A percentile compares a stretch with the other conserved stretches of the same genome.
Evolutionary conservation across 2,113 vertebrate genomes (phyloP).

Genomic region (Elgaria multicarinata): DNA sequence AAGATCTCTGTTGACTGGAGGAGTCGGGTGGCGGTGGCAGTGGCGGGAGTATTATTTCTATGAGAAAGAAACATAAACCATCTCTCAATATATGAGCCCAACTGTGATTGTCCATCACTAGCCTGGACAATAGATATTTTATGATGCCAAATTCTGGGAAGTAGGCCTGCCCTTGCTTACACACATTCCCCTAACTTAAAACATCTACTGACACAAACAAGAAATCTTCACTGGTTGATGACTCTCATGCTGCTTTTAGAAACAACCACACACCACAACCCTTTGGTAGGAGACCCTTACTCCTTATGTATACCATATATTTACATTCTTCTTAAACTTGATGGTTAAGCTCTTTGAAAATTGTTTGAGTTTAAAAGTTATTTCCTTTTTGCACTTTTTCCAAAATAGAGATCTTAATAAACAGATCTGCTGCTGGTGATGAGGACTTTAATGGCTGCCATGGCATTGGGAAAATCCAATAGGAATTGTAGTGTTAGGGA

Average conservation of each 20-base stretch:
- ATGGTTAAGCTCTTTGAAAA: neutral
- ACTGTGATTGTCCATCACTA: neutral
- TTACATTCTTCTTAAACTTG: neutral
- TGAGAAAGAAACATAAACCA: neutral
- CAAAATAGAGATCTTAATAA: neutral
- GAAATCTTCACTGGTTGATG: neutral
- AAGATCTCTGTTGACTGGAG: neutral
- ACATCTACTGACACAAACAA: neutral
- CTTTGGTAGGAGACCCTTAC: neutral
- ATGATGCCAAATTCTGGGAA: neutral
- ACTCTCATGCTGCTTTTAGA: neutral
- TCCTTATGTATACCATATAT: neutral
- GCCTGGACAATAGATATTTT: neutral
- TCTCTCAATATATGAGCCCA: neutral
- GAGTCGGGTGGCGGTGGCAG: too few relatives aligned
- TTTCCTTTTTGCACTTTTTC: neutral
- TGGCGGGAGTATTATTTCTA: neutral
- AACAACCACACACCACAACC: too few relatives aligned
- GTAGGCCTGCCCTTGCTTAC: neutral
- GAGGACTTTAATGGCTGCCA: neutral
- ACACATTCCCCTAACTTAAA: neutral
- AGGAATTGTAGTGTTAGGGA: neutral
- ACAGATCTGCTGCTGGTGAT: neutral
- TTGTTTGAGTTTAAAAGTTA: neutral
- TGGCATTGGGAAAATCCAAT: neutral